phyloP scores from a whole-genome alignment of 2,113 vertebrate genomes.

The Coreoperca whiteheadi region DNA sequence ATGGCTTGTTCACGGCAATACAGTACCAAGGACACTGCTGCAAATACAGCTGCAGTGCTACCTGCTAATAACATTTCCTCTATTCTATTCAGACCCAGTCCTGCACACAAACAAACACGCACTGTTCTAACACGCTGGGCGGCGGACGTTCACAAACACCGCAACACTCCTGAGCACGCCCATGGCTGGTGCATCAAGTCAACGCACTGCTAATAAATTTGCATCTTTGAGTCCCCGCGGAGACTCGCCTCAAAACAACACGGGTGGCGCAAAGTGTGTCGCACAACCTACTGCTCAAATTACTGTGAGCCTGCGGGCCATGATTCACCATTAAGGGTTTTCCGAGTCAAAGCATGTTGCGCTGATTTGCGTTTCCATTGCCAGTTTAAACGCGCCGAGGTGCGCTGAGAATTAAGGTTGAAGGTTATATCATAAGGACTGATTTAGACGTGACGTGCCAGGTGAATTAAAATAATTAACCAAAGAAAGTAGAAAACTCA shows the following conservation, averaged over 20 bases:
- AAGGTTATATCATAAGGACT: not conserved
- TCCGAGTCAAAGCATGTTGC: too few relatives aligned
- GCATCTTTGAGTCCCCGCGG: slow-evolving; percentile 16
- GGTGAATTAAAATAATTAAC: not conserved
- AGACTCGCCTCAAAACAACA: slow-evolving; percentile 11
- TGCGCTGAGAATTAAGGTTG: not conserved
- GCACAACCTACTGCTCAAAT: not conserved
- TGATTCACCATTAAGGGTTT: not conserved
- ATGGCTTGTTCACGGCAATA: not conserved
- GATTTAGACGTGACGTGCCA: not conserved
- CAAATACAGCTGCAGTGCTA: slow-evolving; percentile 48
- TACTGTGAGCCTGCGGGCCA: not conserved
- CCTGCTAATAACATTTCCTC: slow-evolving; percentile 31
- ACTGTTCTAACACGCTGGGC: not conserved
- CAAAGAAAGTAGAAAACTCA: not conserved
- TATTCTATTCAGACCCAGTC: not conserved
- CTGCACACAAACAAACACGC: not conserved
- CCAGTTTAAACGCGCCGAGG: too few relatives aligned
- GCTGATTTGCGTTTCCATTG: too few relatives aligned
- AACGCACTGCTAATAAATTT: slow-evolving; percentile 51
- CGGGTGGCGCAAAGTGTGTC: slow-evolving; percentile 5
- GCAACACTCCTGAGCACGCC: slow-evolving; percentile 45
- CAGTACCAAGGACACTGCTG: slow-evolving; percentile 43
- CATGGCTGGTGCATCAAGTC: slow-evolving; percentile 45
- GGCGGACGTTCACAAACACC: slow-evolving; percentile 8